Conservation (phyloP, 2,888 invertebrate genomes). For the Heliothis peltigera region DNA sequence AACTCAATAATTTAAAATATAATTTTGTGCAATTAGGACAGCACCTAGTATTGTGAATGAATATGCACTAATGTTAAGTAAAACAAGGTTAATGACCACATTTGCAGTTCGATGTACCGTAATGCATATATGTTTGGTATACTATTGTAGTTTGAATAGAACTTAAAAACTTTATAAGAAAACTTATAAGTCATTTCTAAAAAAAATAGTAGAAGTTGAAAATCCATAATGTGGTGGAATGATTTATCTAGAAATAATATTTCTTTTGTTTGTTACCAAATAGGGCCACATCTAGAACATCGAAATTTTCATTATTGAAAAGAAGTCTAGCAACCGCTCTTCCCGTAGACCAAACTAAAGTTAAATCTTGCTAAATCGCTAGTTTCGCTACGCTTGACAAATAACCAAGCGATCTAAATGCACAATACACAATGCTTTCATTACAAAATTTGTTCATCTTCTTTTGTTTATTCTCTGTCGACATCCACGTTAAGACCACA, state of each 20-base stretch:
- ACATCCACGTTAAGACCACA: neutral
- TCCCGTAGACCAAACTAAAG: neutral
- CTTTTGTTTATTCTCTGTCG: conserved; percentile 2
- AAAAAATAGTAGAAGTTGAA: no score
- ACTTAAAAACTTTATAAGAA: no score
- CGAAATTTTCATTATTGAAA: no score
- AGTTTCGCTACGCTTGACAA: conserved; percentile 16
- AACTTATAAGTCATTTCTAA: no score
- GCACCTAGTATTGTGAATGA: neutral
- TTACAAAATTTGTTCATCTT: conserved; percentile 33
- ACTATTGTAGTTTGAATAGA: neutral
- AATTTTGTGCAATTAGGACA: neutral
- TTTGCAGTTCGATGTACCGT: conserved; percentile 8
- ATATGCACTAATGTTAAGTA: conserved; percentile 8
- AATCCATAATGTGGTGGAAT: no score
- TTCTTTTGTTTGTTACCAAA: no score
- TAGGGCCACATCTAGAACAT: no score
- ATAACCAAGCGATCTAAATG: conserved; percentile 15
- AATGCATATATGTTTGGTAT: neutral
- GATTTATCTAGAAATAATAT: no score
- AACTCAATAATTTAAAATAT: neutral
- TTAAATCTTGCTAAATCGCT: conserved; percentile 15
- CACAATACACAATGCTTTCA: conserved; percentile 28
- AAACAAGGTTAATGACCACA: conserved; percentile 39
- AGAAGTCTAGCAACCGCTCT: no score